Evolutionary conservation across 2,113 vertebrate genomes (phyloP).

Genomic region (Ondatra zibethicus): DNA sequence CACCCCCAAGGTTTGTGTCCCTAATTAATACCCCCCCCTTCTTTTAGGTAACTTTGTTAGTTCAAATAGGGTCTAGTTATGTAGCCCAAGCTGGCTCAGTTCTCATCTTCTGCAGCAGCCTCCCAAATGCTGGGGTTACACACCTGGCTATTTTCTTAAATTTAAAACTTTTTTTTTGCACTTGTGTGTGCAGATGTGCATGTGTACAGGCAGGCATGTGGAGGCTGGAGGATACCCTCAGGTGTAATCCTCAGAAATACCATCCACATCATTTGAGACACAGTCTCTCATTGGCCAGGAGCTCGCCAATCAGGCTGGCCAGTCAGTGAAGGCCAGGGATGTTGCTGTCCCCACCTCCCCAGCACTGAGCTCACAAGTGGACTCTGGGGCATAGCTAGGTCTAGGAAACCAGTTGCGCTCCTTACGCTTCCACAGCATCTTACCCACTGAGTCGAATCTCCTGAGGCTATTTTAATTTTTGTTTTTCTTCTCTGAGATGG

Average conservation of each 20-base stretch:
- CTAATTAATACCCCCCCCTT: not conserved
- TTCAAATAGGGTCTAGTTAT: not conserved
- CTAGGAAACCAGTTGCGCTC: not conserved
- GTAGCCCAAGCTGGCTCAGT: not conserved
- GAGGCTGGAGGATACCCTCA: not conserved
- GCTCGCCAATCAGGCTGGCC: not conserved
- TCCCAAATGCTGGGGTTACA: not conserved
- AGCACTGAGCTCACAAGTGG: too few relatives aligned
- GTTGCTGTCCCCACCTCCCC: not conserved
- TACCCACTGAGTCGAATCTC: too few relatives aligned
- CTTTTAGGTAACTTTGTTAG: not conserved
- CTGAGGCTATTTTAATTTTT: not conserved
- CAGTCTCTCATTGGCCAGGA: not conserved
- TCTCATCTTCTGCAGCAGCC: not conserved
- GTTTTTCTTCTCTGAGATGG: not conserved
- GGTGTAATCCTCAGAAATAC: not conserved
- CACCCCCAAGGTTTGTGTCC: too few relatives aligned
- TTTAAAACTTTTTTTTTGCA: not conserved
- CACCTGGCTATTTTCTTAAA: not conserved
- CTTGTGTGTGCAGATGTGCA: not conserved
- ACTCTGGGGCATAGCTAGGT: not conserved
- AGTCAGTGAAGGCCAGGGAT: not conserved
- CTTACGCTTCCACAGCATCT: fast-evolving
- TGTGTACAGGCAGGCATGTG: not conserved
- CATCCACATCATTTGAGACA: not conserved